Percentiles rank a stretch among this genome's conserved stretches.
Evolutionary conservation across 2,888 invertebrate species (phyloP).

Genomic region (Tenthredo notha): DNA sequence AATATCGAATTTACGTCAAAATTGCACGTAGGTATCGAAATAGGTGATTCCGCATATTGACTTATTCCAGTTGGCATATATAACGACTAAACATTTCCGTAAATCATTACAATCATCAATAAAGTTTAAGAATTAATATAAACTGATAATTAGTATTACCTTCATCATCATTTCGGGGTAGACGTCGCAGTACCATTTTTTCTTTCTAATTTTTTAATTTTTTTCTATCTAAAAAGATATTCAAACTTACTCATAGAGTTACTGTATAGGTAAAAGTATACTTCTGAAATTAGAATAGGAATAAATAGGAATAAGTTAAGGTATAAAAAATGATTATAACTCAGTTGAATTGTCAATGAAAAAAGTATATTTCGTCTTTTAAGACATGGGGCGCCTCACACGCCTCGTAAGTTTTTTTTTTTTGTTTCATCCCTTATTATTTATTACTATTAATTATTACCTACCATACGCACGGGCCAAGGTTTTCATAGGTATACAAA

Average conservation of each 20-base stretch:
- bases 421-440: conserved; percentile 10
- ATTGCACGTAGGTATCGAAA: conserved; percentile 7
- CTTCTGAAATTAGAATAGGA: neutral
- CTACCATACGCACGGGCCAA: conserved; percentile 48
- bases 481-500: neutral
- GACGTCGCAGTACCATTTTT: neutral
- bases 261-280: no score
- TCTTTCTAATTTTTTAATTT: neutral
- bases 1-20: conserved; percentile 19
- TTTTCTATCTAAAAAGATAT: neutral
- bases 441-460: conserved; percentile 52
- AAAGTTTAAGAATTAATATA: neutral
- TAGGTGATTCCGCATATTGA: neutral
- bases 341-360: conserved; percentile 52
- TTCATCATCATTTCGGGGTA: neutral
- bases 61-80: neutral
- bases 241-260: no score
- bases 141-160: conserved; percentile 9
- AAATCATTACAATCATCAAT: neutral
- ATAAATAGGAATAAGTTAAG: neutral
- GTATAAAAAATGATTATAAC: conserved; percentile 17
- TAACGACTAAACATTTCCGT: neutral
- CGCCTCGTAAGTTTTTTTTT: conserved; percentile 19
- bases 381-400: conserved; percentile 29
- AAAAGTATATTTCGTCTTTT: conserved; percentile 55